Evolutionary conservation across 2,888 invertebrate species (phyloP).

Genomic region (Orthonevra nobilis): DNA sequence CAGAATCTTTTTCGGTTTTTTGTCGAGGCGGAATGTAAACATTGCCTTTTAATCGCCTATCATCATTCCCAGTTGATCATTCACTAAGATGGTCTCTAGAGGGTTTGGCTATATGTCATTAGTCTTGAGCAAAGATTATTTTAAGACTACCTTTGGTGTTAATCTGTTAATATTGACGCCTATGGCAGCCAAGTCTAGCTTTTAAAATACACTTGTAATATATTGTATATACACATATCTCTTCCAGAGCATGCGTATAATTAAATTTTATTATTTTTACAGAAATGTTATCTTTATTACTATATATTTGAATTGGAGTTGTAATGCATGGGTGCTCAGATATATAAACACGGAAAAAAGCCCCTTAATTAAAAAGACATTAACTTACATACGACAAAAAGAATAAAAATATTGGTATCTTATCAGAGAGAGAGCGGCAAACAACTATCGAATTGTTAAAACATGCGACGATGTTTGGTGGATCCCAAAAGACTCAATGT

Average conservation of each 20-base stretch:
- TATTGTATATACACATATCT: no score
- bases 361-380: slow-evolving; percentile 44
- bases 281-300: slow-evolving; percentile 29
- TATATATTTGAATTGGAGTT: slow-evolving; percentile 22
- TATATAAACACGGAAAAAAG: slow-evolving; percentile 23
- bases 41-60: no score
- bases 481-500: slow-evolving; percentile 11
- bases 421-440: slow-evolving; percentile 10
- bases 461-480: neutral
- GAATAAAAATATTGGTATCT: neutral
- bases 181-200: no score
- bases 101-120: no score
- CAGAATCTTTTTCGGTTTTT: no score
- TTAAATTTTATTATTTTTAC: slow-evolving; percentile 1
- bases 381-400: slow-evolving; percentile 9
- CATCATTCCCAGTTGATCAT: no score
- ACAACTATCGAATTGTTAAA: neutral
- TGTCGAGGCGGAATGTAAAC: no score
- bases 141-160: no score
- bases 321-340: slow-evolving; percentile 1
- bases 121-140: no score
- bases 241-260: neutral
- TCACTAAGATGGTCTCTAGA: no score
- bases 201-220: no score
- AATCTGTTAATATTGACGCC: no score